These are phyloP conservation scores for Pseudomugil tenellus DNA, from an alignment of 2,797 vertebrate genomes.

Conservation along the genomic window DNA sequence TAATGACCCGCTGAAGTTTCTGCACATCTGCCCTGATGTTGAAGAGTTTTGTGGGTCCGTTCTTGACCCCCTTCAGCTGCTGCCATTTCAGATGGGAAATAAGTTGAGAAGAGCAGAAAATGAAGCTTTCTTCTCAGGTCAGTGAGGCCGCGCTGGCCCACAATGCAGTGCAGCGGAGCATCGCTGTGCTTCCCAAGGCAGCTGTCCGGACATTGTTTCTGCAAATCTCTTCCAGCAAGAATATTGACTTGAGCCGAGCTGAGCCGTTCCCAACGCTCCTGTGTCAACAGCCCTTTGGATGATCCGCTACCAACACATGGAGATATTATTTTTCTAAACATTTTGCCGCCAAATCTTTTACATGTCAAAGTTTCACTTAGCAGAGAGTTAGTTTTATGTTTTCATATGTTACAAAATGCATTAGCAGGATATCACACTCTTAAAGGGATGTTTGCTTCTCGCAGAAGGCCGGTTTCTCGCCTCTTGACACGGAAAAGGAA, in stretches of 20 bases:
- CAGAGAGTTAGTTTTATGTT: constrained; percentile 60
- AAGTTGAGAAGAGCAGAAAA: constrained; percentile 44
- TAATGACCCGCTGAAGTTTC: constrained; percentile 19
- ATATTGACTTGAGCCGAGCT: constrained; percentile 56
- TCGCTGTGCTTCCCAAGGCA: constrained; percentile 31
- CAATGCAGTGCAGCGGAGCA: constrained; percentile 37
- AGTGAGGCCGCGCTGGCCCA: constrained; percentile 48
- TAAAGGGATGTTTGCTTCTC: constrained; percentile 51
- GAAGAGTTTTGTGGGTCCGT: constrained; percentile 17
- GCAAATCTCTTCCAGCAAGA: constrained; percentile 60
- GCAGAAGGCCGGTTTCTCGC: constrained; percentile 35
- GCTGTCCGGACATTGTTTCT: constrained; percentile 43
- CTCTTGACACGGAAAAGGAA: constrained; percentile 10
- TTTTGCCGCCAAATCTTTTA: constrained; percentile 51
- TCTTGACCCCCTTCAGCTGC: constrained; percentile 15
- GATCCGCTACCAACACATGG: constrained; percentile 52
- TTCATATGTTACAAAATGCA: constrained; percentile 58
- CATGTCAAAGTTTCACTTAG: constrained; percentile 41
- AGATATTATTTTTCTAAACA: constrained; percentile 75
- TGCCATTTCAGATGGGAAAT: constrained; percentile 43
- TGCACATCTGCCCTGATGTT: constrained; percentile 31
- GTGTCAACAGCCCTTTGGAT: constrained; percentile 64
- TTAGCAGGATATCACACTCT: constrained; percentile 50
- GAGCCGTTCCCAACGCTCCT: constrained; percentile 36
- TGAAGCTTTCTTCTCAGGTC: constrained; percentile 49